Conservation (phyloP, 2,888 invertebrate genomes). For the Parnassius smintheus region DNA sequence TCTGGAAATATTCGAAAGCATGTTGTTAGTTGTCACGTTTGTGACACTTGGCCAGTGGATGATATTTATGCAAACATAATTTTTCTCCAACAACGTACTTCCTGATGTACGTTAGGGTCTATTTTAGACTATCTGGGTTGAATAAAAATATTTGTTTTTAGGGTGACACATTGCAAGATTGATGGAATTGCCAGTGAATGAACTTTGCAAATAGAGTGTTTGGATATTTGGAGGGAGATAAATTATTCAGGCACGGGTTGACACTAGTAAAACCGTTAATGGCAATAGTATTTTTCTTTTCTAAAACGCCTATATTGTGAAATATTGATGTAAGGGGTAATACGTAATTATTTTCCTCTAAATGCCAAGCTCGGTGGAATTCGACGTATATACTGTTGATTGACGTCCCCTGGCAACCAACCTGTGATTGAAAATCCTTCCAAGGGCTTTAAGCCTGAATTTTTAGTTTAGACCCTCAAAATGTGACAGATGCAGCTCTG, state of each 20-base stretch:
- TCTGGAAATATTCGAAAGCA: constrained; percentile 42
- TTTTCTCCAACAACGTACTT: constrained; percentile 20
- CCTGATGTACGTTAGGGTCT: constrained; percentile 19
- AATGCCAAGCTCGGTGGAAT: no score
- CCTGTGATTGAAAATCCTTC: no score
- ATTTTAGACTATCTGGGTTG: constrained; percentile 20
- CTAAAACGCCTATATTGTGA: no score
- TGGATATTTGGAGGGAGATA: constrained; percentile 35
- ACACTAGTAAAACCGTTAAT: constrained; percentile 8
- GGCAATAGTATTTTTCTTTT: no score
- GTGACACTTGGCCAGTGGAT: constrained; percentile 35
- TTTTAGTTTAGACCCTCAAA: no score
- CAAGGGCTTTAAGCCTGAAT: no score
- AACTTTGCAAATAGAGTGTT: constrained; percentile 41
- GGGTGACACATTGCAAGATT: constrained; percentile 42
- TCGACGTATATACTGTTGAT: no score
- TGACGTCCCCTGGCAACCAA: no score
- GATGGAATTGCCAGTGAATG: constrained; percentile 46
- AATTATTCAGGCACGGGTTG: constrained; percentile 32
- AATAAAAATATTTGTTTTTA: constrained; percentile 29
- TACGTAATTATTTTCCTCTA: no score
- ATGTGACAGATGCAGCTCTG: no score
- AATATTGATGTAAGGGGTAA: no score
- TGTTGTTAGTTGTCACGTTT: constrained; percentile 47
- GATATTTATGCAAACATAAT: constrained; percentile 29